phyloP scores from a whole-genome alignment of 2,888 invertebrate genomes.

The Hoplodrina ambigua region DNA sequence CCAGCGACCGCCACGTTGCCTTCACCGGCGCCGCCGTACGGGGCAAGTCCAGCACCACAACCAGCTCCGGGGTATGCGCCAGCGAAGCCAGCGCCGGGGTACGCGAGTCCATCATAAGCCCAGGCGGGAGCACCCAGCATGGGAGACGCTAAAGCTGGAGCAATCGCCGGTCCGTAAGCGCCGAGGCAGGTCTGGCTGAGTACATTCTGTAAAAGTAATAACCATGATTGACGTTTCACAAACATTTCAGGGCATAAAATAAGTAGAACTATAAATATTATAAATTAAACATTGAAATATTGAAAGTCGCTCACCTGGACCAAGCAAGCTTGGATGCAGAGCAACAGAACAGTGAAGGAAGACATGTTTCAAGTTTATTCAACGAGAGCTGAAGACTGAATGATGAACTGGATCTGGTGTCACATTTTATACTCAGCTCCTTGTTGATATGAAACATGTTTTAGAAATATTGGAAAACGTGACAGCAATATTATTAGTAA shows the following conservation, averaged over 20 bases:
- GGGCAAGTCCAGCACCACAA: background rate
- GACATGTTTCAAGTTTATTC: slow-evolving; percentile 48
- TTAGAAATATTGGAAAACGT: slow-evolving; percentile 20
- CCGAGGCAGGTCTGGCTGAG: slow-evolving; percentile 26
- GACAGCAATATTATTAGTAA: background rate
- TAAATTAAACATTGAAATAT: background rate
- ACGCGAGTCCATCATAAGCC: slow-evolving; percentile 13
- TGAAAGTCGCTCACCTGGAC: slow-evolving; percentile 42
- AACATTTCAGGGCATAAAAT: too few species aligned
- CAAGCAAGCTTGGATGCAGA: slow-evolving; percentile 56
- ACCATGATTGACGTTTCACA: background rate
- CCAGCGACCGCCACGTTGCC: slow-evolving; percentile 57
- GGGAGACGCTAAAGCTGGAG: slow-evolving; percentile 2
- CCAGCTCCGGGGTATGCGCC: background rate
- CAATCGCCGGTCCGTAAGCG: slow-evolving; percentile 8
- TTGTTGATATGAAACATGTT: background rate
- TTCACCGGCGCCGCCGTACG: slow-evolving; percentile 54
- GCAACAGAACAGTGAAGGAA: slow-evolving; percentile 40
- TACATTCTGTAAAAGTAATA: background rate
- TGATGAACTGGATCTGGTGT: background rate
- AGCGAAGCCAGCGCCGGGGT: background rate
- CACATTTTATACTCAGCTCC: slow-evolving; percentile 9
- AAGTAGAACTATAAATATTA: too few species aligned
- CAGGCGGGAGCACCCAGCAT: background rate
- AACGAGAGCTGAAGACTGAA: slow-evolving; percentile 37